Evolutionary conservation across 2,888 invertebrate species (phyloP).

Genomic region (Cabera pusaria): DNA sequence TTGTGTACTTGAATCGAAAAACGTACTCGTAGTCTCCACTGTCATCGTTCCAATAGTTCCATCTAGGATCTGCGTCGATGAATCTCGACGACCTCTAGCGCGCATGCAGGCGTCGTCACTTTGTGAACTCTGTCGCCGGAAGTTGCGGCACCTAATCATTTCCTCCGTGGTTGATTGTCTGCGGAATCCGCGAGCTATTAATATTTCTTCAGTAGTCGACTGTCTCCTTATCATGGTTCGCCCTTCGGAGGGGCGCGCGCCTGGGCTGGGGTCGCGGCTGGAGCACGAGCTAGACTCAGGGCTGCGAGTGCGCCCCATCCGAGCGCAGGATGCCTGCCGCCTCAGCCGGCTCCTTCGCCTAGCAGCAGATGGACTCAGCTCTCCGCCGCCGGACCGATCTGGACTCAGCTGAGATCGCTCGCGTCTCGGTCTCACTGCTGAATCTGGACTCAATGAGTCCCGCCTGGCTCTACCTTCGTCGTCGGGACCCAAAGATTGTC

Average conservation of each 20-base stretch:
- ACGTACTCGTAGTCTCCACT: slow-evolving; percentile 95
- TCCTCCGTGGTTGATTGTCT: slow-evolving; percentile 96
- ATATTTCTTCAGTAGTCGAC: slow-evolving; percentile 95
- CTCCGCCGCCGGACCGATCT: slow-evolving; percentile 90
- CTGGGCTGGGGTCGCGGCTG: slow-evolving; percentile 92
- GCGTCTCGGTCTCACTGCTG: slow-evolving; percentile 90
- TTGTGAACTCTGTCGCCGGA: slow-evolving; percentile 94
- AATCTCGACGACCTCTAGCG: slow-evolving; percentile 90
- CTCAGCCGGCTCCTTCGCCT: slow-evolving; percentile 87
- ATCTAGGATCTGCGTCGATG: slow-evolving; percentile 94
- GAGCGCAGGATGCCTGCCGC: slow-evolving; percentile 91
- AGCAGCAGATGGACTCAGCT: slow-evolving; percentile 89
- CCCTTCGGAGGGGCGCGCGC: slow-evolving; percentile 81
- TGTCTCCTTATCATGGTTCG: slow-evolving; percentile 92
- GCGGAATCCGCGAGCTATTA: slow-evolving; percentile 94
- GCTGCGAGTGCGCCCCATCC: slow-evolving; percentile 83
- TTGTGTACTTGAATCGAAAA: slow-evolving; percentile 96
- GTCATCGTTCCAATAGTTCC: slow-evolving; percentile 97
- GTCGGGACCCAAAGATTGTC: slow-evolving; percentile 93
- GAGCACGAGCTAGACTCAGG: slow-evolving; percentile 92
- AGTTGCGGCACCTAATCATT: slow-evolving; percentile 95
- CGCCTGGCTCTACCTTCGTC: slow-evolving; percentile 90
- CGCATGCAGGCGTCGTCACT: slow-evolving; percentile 90
- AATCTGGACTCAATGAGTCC: slow-evolving; percentile 95
- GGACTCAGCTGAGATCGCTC: slow-evolving; percentile 91